Percentiles rank a stretch among this genome's conserved stretches.
Evolutionary conservation across 2,888 invertebrate genomes (phyloP).

Genomic region (Ceramica pisi): DNA sequence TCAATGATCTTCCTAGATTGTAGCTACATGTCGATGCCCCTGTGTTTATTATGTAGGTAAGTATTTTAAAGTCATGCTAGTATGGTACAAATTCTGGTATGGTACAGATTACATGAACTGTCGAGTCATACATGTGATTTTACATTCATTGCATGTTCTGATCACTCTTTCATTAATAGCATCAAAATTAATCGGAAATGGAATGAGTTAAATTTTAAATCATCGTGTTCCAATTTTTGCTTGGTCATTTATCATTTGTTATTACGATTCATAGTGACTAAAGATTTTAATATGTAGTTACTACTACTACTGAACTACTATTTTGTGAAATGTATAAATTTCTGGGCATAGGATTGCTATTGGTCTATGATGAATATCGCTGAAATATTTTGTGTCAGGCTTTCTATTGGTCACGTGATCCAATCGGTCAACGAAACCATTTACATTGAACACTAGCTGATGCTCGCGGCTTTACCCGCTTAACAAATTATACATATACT

Average conservation of each 20-base stretch:
- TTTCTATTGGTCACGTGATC: neutral
- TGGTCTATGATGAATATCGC: neutral
- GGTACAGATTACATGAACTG: slow-evolving; percentile 21
- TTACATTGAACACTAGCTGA: too few species aligned
- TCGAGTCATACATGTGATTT: slow-evolving; percentile 37
- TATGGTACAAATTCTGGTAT: slow-evolving; percentile 6
- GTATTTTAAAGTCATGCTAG: slow-evolving; percentile 18
- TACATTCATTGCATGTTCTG: slow-evolving; percentile 44
- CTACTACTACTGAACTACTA: neutral
- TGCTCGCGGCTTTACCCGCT: too few species aligned
- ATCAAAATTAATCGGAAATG: slow-evolving; percentile 46
- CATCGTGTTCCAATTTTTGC: slow-evolving; percentile 21
- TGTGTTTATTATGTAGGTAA: neutral
- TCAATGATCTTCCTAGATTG: neutral
- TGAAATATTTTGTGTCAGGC: neutral
- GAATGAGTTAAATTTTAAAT: slow-evolving; percentile 44
- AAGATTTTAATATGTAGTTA: slow-evolving; percentile 2
- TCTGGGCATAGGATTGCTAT: neutral
- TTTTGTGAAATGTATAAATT: neutral
- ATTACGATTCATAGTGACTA: slow-evolving; percentile 22
- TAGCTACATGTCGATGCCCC: neutral
- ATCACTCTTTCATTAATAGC: slow-evolving; percentile 25
- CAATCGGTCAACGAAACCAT: neutral
- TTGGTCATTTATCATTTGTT: slow-evolving; percentile 35
- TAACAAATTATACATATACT: too few species aligned